phyloP scores from a whole-genome alignment of 1,140 invertebrate genomes.

The Apolygus lucorum region DNA sequence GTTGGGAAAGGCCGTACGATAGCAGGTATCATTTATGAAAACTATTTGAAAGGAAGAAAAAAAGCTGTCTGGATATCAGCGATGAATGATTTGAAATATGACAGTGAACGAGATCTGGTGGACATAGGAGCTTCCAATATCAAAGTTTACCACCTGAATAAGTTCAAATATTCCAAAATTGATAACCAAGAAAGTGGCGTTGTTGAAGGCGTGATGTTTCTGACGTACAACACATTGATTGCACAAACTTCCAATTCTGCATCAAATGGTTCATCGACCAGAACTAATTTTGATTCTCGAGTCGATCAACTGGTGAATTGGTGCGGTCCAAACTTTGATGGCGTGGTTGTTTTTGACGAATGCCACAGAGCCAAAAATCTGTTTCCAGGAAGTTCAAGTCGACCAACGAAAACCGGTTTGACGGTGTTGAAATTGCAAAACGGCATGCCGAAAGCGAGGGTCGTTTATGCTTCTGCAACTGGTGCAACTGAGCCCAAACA shows the following conservation, averaged over 20 bases:
- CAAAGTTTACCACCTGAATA: constrained; percentile 80
- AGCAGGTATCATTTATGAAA: constrained; percentile 96
- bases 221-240: constrained; percentile 95
- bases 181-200: constrained; percentile 84
- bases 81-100: constrained; percentile 96
- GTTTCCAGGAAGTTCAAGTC: constrained; percentile 87
- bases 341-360: constrained; percentile 95
- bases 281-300: constrained; percentile 85
- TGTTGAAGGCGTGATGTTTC: constrained; percentile 94
- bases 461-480: constrained; percentile 97
- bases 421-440: constrained; percentile 94
- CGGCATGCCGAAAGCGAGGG: constrained; percentile 83
- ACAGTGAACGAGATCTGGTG: constrained; percentile 89
- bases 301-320: constrained; percentile 92
- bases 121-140: constrained; percentile 92
- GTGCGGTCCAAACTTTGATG: constrained; percentile 94
- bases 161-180: constrained; percentile 95
- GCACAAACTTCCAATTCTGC: constrained; percentile 83
- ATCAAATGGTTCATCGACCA: no score
- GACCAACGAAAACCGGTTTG: constrained; percentile 75
- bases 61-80: constrained; percentile 96
- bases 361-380: constrained; percentile 99
- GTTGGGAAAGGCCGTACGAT: constrained; percentile 98
- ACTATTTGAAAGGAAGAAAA: constrained; percentile 87
- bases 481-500: constrained; percentile 95